Evolutionary conservation across 2,113 vertebrate genomes (phyloP), one percentile per base, ranked within the genome.

Genomic region (Upupa epops): DNA sequence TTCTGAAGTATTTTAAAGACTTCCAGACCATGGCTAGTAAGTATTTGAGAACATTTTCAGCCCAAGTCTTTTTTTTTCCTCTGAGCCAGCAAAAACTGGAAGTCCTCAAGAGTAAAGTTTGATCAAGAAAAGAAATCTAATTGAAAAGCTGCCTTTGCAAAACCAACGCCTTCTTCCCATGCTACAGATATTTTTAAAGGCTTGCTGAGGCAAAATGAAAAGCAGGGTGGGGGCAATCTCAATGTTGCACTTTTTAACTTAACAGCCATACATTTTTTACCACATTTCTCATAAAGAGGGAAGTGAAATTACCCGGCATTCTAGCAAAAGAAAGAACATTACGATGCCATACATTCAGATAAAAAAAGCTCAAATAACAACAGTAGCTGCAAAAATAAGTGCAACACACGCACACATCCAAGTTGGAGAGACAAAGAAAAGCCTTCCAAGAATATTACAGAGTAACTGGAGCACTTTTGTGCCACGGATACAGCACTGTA

Each of bases 301-400:
- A 73, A 96, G 70, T 12, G 15, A 78, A 93, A 92, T 89, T 83
- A 93, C 71, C 49, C 61, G 45, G 34, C 68, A 86, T 92, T 78
- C 68, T 26, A 77, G 77, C 40, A 92, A 89, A 87, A 74, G 52
- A 88, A 49, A 86, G 19, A 81, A 77, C 82, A n/a, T 75, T 93
- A 73, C 26, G 37, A 65, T 54, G 25, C 13, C 46, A 69, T 49
- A 90, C 90, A 92, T 72, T 45, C 54, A 88, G 91, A 80, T 73
- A 3, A n/a, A 26, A 46, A 86, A 91, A 85, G 42, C 51, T 48
- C 68, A 96, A 89, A 89, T 25, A 51, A n/a, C 65, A 82, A 70
- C 4, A 45, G 25, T 17, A 73, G 48, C 65, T 59, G 13, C 63
- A 94, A 94, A 89, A 51, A 36, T 40, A 86, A 65, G 21, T 60